Conservation (phyloP, 2,888 invertebrate species). For the Sussaba pulchella region DNA sequence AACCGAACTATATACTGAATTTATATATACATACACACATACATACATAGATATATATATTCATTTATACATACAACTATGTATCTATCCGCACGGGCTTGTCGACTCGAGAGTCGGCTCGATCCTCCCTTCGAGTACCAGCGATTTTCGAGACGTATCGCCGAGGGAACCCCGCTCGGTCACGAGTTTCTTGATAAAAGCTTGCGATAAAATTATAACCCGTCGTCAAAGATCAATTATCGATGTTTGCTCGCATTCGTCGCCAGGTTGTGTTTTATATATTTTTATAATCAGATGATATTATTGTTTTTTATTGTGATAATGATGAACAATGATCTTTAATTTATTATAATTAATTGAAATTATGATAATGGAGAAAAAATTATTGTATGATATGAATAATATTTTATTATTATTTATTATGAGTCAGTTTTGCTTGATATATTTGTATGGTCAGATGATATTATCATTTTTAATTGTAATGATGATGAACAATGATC, state of each 20-base stretch:
- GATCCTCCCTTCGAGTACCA: constrained; percentile 50
- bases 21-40: constrained; percentile 6
- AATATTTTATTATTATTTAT: no score
- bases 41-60: constrained; percentile 5
- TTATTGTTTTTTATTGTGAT: no score
- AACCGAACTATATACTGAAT: constrained; percentile 16
- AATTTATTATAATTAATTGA: no score
- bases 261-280: background rate
- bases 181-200: constrained; percentile 53
- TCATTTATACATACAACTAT: background rate
- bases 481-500: no score
- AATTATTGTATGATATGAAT: no score
- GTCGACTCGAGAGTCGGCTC: constrained; percentile 39
- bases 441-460: no score
- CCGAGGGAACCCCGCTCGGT: constrained; percentile 35
- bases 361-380: no score
- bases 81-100: constrained; percentile 19
- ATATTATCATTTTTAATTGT: no score
- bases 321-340: no score
- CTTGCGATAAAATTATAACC: constrained; percentile 59
- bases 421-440: no score
- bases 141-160: constrained; percentile 62
- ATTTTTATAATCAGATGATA: no score
- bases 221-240: constrained; percentile 58
- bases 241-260: constrained; percentile 6